Base-by-base conservation (phyloP, 2,888 invertebrate species). In the Cacoxenus indagator region DNA sequence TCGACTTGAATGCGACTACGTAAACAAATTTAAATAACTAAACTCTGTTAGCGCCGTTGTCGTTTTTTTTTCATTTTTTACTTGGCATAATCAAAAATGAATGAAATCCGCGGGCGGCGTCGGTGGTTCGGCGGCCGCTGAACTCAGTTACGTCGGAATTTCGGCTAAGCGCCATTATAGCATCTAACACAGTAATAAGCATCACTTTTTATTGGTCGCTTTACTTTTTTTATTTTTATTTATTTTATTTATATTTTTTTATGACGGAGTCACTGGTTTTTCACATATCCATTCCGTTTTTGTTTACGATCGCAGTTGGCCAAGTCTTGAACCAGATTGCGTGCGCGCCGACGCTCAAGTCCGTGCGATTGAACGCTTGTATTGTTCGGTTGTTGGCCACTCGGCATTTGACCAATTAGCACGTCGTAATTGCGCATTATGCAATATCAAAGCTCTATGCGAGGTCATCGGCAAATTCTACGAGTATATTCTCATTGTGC, bases 371-470 rank as follows among this genome's bases (percentile, higher is more conserved):
- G 27, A 11, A n/a, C 54, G 24, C 24, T n/a, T 54, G 4, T 54
- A 22, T 37, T 61, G 19, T 37, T 31, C 31, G 31, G 31, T 31
- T 9, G 43, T 45, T 19, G 19, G 43, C 24, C 19, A 22, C 11
- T 61, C 17, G n/a, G 31, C 6, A 9, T 24, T 59, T 59, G 26
- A 59, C 61, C 45, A 62, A 62, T 62, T 62, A 62, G 31, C 61
- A 62, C 37, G 19, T 61, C 22, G 22, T 61, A 37, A 61, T 14
- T 57, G 55, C 6, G 1, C 14, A 5, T 37, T 37, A 37, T 37
- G 37, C 14, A 37, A 37, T 14, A 4, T 37, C 37, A 0, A 37
- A 2, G n/a, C n/a, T n/a, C n/a, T n/a, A n/a, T n/a, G n/a, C 4
- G 37, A 2, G 37, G 4, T 37, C 5, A 37, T 37, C 37, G 8